A percentile compares a stretch with the other conserved stretches of the same genome.
Evolutionary conservation across 2,113 vertebrate species (phyloP).

Genomic region (Vombatus ursinus): DNA sequence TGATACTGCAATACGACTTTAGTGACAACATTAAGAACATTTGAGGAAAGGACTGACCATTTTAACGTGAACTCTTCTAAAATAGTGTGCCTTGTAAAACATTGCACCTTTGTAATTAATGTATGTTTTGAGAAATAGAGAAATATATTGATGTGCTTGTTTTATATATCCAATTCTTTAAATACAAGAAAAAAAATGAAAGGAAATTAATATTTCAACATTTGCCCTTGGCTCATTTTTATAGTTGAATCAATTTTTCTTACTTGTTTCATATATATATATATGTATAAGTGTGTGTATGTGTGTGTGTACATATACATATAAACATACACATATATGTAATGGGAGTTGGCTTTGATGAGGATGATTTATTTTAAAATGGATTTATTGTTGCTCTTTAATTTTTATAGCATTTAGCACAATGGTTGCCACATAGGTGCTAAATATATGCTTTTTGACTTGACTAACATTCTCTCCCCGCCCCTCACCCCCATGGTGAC

Average conservation of each 20-base stretch:
- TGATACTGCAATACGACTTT: background rate
- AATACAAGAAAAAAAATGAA: background rate
- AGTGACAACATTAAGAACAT: background rate
- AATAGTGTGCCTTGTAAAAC: background rate
- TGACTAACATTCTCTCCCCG: background rate
- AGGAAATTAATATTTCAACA: background rate
- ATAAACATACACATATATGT: too few species aligned
- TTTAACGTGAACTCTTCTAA: background rate
- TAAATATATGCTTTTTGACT: background rate
- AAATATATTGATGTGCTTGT: background rate
- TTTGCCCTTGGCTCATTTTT: background rate
- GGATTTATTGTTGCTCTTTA: background rate
- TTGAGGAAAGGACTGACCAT: background rate
- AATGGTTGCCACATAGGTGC: background rate
- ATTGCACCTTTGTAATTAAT: background rate
- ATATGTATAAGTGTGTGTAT: too few species aligned
- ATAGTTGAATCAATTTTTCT: background rate
- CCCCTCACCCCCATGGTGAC: too few species aligned
- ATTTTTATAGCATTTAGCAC: background rate
- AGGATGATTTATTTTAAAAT: background rate
- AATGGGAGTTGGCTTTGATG: background rate
- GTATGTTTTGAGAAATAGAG: background rate
- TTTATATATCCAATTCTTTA: background rate
- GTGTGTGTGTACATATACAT: too few species aligned
- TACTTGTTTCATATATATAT: background rate